These are phyloP conservation scores for Acronicta alni DNA, from an alignment of 2,888 invertebrate genomes.

Conservation along the genomic window DNA sequence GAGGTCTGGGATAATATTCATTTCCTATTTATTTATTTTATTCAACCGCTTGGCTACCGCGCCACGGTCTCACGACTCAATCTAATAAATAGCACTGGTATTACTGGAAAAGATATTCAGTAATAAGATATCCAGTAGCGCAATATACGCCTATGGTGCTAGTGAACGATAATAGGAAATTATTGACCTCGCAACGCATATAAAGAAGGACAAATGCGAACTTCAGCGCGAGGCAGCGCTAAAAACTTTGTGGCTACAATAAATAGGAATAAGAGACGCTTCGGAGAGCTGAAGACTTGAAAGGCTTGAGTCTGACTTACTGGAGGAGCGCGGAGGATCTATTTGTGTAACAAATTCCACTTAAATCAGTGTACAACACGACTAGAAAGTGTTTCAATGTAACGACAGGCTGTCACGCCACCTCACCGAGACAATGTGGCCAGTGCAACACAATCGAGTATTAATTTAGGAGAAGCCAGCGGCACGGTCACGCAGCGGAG, in stretches of 20 bases:
- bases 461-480: conserved; percentile 79
- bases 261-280: conserved; percentile 44
- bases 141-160: conserved; percentile 71
- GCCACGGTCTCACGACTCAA: conserved; percentile 85
- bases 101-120: conserved; percentile 79
- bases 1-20: conserved; percentile 65
- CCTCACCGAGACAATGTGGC: conserved; percentile 71
- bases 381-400: conserved; percentile 77
- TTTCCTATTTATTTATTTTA: conserved; percentile 83
- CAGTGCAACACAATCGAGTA: conserved; percentile 77
- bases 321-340: conserved; percentile 50
- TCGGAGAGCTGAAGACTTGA: conserved; percentile 31
- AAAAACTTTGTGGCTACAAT: conserved; percentile 43
- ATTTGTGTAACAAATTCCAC: conserved; percentile 66
- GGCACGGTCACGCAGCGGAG: conserved; percentile 79
- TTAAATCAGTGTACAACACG: conserved; percentile 67
- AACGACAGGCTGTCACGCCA: conserved; percentile 80
- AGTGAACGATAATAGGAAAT: conserved; percentile 76
- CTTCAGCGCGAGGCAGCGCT: conserved; percentile 31
- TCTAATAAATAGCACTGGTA: conserved; percentile 86
- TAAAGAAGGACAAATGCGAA: conserved; percentile 55
- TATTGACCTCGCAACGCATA: conserved; percentile 70
- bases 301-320: conserved; percentile 44
- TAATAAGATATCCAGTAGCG: conserved; percentile 84
- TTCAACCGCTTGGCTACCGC: conserved; percentile 75